phyloP scores from a whole-genome alignment of 2,888 invertebrate genomes.

The Microplitis manilae region DNA sequence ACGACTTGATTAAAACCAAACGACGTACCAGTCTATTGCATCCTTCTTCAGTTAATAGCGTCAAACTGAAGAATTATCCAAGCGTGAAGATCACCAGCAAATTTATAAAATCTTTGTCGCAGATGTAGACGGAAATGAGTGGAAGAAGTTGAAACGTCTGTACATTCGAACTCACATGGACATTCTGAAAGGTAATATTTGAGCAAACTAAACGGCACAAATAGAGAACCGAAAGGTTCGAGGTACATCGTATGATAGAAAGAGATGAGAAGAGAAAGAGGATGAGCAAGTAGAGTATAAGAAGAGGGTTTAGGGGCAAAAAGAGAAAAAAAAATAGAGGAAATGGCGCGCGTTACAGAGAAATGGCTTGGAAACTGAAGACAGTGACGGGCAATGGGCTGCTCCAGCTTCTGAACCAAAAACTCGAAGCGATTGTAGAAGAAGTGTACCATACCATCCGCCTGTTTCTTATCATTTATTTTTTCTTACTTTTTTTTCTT shows the following conservation, averaged over 20 bases:
- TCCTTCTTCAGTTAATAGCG: slow-evolving; percentile 48
- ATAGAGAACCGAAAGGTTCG: slow-evolving; percentile 67
- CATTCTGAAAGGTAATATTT: slow-evolving; percentile 65
- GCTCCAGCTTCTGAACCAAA: slow-evolving; percentile 54
- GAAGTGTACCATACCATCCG: slow-evolving; percentile 45
- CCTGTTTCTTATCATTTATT: slow-evolving; percentile 32
- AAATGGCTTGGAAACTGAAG: slow-evolving; percentile 72
- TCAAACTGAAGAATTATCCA: slow-evolving; percentile 48
- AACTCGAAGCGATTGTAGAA: slow-evolving; percentile 52
- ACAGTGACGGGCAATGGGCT: slow-evolving; percentile 69
- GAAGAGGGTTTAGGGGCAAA: slow-evolving; percentile 60
- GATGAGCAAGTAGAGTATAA: slow-evolving; percentile 47
- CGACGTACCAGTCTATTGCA: slow-evolving; percentile 46
- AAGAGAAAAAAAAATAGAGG: slow-evolving; percentile 70
- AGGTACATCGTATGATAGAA: slow-evolving; percentile 46
- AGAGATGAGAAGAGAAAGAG: slow-evolving; percentile 46
- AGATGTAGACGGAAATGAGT: slow-evolving; percentile 45
- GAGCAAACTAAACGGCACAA: slow-evolving; percentile 70
- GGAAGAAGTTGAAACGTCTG: slow-evolving; percentile 47
- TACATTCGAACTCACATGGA: slow-evolving; percentile 25
- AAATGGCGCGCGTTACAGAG: slow-evolving; percentile 71
- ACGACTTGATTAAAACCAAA: slow-evolving; percentile 52
- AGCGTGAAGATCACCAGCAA: slow-evolving; percentile 57
- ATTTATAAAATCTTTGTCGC: slow-evolving; percentile 60
- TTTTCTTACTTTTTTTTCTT: slow-evolving; percentile 25